Percentiles rank a stretch among this genome's conserved stretches.
Conservation (phyloP, 1,140 invertebrate genomes). For the Drosophila chauvacae region DNA sequence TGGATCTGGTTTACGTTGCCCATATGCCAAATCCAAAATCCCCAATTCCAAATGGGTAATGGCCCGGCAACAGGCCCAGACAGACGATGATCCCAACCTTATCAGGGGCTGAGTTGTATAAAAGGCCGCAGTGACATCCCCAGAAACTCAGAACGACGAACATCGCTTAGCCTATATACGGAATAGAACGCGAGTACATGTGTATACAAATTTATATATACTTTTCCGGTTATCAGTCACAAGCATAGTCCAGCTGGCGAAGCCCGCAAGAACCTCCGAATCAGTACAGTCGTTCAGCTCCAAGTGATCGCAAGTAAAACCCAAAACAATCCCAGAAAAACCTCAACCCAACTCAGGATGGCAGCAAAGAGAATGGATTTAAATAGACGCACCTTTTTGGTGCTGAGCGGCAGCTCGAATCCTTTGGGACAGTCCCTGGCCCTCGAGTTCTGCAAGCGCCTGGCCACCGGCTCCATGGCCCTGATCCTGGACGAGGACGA, state of each 20-base stretch:
- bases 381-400: conserved; percentile 67
- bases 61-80: conserved; percentile 40
- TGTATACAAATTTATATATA: neutral
- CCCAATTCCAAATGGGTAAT: conserved; percentile 27
- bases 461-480: conserved; percentile 88
- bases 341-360: conserved; percentile 32
- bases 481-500: conserved; percentile 90
- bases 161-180: conserved; percentile 8
- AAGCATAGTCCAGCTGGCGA: conserved; percentile 47
- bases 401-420: conserved; percentile 73
- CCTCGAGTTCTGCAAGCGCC: conserved; percentile 87
- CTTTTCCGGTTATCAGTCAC: conserved; percentile 33
- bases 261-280: neutral
- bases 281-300: conserved; percentile 64
- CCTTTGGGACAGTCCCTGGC: conserved; percentile 89
- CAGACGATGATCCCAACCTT: conserved; percentile 29
- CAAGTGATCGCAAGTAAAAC: conserved; percentile 51
- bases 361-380: conserved; percentile 77
- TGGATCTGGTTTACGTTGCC: conserved; percentile 1
- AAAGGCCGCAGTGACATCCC: conserved; percentile 24
- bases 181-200: conserved; percentile 19
- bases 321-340: conserved; percentile 12
- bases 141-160: conserved; percentile 16
- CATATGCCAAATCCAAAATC: neutral
- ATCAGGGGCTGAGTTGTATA: conserved; percentile 33